These are phyloP conservation scores for Harpagoxenus sublaevis DNA, from an alignment of 2,888 invertebrate genomes.

Conservation along the genomic window DNA sequence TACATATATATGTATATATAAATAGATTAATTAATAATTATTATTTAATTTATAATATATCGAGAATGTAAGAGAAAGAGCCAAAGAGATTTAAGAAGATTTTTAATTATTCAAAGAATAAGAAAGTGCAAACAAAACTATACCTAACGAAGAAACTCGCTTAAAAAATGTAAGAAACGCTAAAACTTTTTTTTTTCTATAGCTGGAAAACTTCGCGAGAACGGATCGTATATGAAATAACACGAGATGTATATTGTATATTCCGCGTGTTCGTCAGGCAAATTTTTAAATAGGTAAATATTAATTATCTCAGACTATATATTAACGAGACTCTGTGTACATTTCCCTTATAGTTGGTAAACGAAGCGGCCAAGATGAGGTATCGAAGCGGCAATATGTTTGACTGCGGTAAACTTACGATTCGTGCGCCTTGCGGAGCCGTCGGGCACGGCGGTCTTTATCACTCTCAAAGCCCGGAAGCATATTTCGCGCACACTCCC, in stretches of 20 bases:
- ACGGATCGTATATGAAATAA: neutral
- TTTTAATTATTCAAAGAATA: neutral
- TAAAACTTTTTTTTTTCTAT: neutral
- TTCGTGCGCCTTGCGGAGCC: conserved; percentile 97
- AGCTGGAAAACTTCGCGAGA: neutral
- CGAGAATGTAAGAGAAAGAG: neutral
- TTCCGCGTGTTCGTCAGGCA: neutral
- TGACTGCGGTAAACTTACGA: conserved; percentile 96
- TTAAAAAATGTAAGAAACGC: neutral
- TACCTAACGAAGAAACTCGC: neutral
- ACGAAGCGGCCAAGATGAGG: conserved; percentile 97
- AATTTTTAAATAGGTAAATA: neutral
- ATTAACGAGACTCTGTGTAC: neutral
- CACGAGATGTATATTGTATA: neutral
- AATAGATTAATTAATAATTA: neutral
- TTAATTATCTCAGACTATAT: neutral
- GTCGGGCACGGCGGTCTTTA: conserved; percentile 99
- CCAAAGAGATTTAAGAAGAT: neutral
- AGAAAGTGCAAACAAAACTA: neutral
- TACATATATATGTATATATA: neutral
- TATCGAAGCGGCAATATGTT: conserved; percentile 97
- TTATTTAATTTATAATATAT: neutral
- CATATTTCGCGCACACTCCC: conserved; percentile 98
- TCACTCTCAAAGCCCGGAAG: conserved; percentile 99
- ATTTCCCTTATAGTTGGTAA: conserved; percentile 88